These are phyloP conservation scores for Labeo rohita DNA, from an alignment of 2,113 vertebrate species.

Conservation along the genomic window DNA sequence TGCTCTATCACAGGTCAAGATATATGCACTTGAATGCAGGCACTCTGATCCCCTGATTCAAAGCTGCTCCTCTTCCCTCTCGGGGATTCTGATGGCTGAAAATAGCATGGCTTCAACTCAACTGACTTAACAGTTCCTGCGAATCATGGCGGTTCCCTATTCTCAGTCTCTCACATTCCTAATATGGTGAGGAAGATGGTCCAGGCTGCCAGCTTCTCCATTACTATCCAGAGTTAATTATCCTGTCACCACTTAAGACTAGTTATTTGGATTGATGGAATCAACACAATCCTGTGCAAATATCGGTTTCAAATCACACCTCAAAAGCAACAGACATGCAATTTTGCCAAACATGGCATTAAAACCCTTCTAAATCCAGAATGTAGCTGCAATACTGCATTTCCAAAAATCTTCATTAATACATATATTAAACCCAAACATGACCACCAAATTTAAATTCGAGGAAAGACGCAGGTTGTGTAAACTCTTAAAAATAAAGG, in stretches of 20 bases:
- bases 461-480: background rate
- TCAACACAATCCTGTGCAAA: conserved; percentile 2
- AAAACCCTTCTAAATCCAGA: background rate
- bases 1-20: conserved; percentile 32
- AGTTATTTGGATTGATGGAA: conserved; percentile 45
- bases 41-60: conserved; percentile 45
- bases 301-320: background rate
- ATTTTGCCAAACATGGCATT: background rate
- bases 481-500: too few species aligned
- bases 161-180: conserved; percentile 57
- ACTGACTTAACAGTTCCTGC: conserved; percentile 59
- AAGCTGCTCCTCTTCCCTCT: conserved; percentile 45
- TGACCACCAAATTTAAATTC: background rate
- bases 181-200: conserved; percentile 59
- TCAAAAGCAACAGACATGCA: background rate
- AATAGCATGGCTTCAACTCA: conserved; percentile 54
- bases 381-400: background rate
- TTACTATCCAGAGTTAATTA: conserved; percentile 63
- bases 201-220: conserved; percentile 59
- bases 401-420: background rate
- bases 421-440: background rate
- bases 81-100: conserved; percentile 42
- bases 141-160: conserved; percentile 44
- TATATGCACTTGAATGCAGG: conserved; percentile 34
- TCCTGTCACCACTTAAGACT: conserved; percentile 44